Base-by-base conservation (phyloP, 2,797 vertebrate species). In the Semotilus atromaculatus region DNA sequence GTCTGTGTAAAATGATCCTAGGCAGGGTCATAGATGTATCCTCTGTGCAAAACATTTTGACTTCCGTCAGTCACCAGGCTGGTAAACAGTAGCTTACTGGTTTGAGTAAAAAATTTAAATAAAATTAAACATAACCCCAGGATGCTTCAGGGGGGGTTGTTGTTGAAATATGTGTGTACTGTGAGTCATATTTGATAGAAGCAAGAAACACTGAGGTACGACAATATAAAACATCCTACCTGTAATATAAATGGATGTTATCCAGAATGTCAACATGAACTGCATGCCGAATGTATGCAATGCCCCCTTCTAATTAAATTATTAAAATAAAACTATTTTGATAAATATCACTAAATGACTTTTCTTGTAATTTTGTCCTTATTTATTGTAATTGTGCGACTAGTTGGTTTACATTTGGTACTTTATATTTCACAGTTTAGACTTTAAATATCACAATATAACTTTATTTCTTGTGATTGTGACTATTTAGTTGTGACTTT, bases 1-100 rank as follows among this genome's bases (percentile, higher is more conserved):
- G 70, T 55, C 13, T 70, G 36, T 86, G 81, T 87, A 88, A 90
- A 78, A 83, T 67, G 86, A 87, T 85, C 58, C 45, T 48, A 51
- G 62, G 78, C 45, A 64, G 21, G 23, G 55, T 87, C 75, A 85
- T 67, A 71, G 78, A 72, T 75, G 83, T 74, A 85, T 60, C 34
- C 74, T 45, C 29, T 76, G 38, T 73, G 64, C n/a, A 48, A 82
- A 75, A 66, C 55, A 77, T 26, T 80, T 31, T 4, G 34, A 40
- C 31, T 51, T 62, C 36, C 18, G 29, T 75, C 58, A 51, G 31
- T 66, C 71, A 48, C 16, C 43, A 75, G 58, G 4, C 19, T 60
- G 29, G 26, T 43, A 36, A 62, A 23, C 7, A 4, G 51, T 38
- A 26, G 48, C 48, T 55, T 58, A 18, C 34, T 70, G 16, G 16